Evolutionary conservation across 2,113 vertebrate species (phyloP).

Genomic region (Zonotrichia leucophrys): DNA sequence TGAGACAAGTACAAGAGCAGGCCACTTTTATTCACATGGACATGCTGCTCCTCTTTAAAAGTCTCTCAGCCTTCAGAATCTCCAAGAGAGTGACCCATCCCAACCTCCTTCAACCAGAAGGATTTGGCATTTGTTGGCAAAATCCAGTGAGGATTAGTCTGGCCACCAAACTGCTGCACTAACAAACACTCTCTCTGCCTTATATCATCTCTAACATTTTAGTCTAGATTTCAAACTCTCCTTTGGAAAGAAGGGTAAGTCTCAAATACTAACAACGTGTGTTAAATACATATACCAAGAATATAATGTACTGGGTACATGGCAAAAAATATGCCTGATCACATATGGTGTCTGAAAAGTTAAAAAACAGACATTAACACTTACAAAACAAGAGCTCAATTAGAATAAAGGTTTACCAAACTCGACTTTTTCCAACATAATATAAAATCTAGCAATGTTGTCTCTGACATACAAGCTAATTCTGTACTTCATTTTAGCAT

Average conservation of each 20-base stretch:
- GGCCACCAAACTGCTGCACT: neutral
- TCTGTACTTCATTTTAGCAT: neutral
- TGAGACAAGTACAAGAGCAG: neutral
- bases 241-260: neutral
- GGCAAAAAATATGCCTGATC: neutral
- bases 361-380: neutral
- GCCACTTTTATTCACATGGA: neutral
- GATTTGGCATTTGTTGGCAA: neutral
- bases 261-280: neutral
- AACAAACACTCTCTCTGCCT: rapidly evolving
- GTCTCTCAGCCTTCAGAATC: neutral
- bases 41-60: neutral
- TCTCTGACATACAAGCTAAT: neutral
- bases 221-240: neutral
- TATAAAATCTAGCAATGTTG: neutral
- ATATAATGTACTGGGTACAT: neutral
- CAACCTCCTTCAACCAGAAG: neutral
- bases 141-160: neutral
- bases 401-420: neutral
- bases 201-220: neutral
- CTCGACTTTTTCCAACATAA: neutral
- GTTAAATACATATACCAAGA: neutral
- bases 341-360: slow-evolving; percentile 26
- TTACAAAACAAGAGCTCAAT: neutral
- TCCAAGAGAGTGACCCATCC: neutral